Evolutionary conservation across 2,797 vertebrate genomes (phyloP), one percentile per base, ranked within the genome.

Genomic region (Myiothlypis coronata): DNA sequence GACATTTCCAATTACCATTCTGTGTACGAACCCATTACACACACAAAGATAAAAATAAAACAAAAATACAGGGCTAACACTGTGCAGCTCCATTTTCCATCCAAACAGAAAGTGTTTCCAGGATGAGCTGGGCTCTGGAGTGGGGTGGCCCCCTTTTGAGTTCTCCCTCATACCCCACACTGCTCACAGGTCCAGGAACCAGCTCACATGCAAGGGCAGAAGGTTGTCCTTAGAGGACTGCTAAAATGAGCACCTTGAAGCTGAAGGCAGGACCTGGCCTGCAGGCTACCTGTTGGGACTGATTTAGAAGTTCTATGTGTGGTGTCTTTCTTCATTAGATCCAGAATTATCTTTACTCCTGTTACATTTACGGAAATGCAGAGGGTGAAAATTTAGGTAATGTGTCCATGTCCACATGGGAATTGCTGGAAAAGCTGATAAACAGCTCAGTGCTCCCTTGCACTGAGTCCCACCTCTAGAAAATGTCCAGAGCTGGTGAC

Each of bases 381-480:
- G 32, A 60, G 11, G 4, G 26, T 1, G 0, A 63, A 87, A 80
- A 59, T 68, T 76, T 32, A 76, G 35, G n/a, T 74, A 22, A 70
- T 27, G 8, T 35, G 16, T 43, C 56, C 34, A 21, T 22, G 20
- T 52, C 24, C 50, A 63, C 23, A 23, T 2, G 68, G 28, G 56
- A 74, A 64, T 24, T 70, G 9, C 49, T 80, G 71, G 39, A 43
- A 94, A 87, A 94, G 24, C 27, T 74, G 26, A 87, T 44, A 35
- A 76, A 77, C 21, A 83, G 32, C 17, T 77, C 7, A 0, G 10
- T 17, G 6, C 7, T 82, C 18, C 20, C 34, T 68, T 77, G 76
- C 8, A 86, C 20, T 2, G 32, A 60, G 21, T 46, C 7, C 22
- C 34, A 77, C 14, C 26, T 64, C 41, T 37, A 63, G 68, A 68